Percentiles rank a stretch among this genome's conserved stretches.
Conservation (phyloP, 2,888 invertebrate species). For the Conistra vaccinii region DNA sequence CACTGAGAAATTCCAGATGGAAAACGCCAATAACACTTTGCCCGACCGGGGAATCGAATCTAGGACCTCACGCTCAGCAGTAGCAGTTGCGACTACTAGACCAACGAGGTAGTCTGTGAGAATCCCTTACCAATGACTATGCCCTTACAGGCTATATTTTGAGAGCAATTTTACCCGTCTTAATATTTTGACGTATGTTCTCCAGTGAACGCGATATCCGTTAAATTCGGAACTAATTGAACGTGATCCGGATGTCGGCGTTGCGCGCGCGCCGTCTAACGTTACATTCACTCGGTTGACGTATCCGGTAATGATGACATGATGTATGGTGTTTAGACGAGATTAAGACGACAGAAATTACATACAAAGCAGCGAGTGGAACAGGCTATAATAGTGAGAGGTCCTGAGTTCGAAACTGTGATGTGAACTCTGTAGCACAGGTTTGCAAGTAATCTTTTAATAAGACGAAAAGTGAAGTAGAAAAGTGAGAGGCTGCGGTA, state of each 20-base stretch:
- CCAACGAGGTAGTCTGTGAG: too few species aligned
- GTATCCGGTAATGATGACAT: slow-evolving; percentile 17
- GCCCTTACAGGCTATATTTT: not conserved
- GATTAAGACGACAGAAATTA: not conserved
- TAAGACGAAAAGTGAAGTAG: too few species aligned
- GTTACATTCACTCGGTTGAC: slow-evolving; percentile 10
- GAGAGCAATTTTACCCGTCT: not conserved
- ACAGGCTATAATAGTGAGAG: not conserved
- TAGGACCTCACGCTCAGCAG: too few species aligned
- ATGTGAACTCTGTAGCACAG: not conserved
- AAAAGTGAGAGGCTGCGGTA: not conserved
- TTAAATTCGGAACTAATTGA: slow-evolving; percentile 56
- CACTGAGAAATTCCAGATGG: too few species aligned
- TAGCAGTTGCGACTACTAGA: too few species aligned
- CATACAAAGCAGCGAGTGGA: not conserved
- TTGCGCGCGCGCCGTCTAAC: slow-evolving; percentile 20
- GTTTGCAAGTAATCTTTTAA: not conserved
- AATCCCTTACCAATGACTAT: too few species aligned
- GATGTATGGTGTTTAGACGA: slow-evolving; percentile 1
- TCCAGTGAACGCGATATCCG: slow-evolving; percentile 16
- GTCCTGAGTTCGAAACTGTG: not conserved
- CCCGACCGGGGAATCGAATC: too few species aligned
- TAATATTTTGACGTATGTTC: slow-evolving; percentile 24
- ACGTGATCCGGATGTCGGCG: slow-evolving; percentile 27
- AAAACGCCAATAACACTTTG: too few species aligned